phyloP scores from a whole-genome alignment of 30 jellyfish, hydroid and myxozoan genomes.

The Catostylus mosaicus region DNA sequence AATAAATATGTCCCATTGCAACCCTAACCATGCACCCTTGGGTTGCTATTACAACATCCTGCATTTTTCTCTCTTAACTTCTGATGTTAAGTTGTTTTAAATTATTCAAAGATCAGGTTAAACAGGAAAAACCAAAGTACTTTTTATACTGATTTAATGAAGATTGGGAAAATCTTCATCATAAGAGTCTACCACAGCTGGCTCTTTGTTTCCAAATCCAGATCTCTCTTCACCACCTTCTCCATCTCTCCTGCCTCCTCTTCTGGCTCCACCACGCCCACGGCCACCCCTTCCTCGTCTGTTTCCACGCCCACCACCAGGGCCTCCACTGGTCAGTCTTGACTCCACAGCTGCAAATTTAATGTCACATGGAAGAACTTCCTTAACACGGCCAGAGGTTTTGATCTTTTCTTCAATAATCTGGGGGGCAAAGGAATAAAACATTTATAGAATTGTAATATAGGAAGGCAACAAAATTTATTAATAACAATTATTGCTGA shows the following conservation, averaged over 20 bases:
- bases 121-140: conserved; percentile 19
- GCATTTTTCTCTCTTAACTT: not conserved
- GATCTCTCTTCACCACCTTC: conserved; percentile 32
- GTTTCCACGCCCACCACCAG: conserved; percentile 67
- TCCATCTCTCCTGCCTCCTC: conserved; percentile 38
- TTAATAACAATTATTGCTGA: too few relatives aligned
- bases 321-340: conserved; percentile 79
- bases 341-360: conserved; percentile 76
- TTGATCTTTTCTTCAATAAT: conserved; percentile 80
- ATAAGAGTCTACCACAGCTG: conserved; percentile 27
- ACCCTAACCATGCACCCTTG: not conserved
- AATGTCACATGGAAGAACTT: conserved; percentile 74
- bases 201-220: conserved; percentile 38
- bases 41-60: conserved; percentile 1
- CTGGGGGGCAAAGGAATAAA: too few relatives aligned
- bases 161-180: conserved; percentile 46
- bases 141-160: not conserved
- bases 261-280: conserved; percentile 69
- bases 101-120: conserved; percentile 16
- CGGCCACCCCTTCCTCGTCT: conserved; percentile 76
- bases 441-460: too few relatives aligned
- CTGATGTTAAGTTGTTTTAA: not conserved
- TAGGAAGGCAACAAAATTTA: too few relatives aligned
- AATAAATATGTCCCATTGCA: not conserved
- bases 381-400: conserved; percentile 93